These are phyloP conservation scores for Diadema setosum DNA, from an alignment of 35 echinoderm and acorn worm genomes.

Conservation along the genomic window DNA sequence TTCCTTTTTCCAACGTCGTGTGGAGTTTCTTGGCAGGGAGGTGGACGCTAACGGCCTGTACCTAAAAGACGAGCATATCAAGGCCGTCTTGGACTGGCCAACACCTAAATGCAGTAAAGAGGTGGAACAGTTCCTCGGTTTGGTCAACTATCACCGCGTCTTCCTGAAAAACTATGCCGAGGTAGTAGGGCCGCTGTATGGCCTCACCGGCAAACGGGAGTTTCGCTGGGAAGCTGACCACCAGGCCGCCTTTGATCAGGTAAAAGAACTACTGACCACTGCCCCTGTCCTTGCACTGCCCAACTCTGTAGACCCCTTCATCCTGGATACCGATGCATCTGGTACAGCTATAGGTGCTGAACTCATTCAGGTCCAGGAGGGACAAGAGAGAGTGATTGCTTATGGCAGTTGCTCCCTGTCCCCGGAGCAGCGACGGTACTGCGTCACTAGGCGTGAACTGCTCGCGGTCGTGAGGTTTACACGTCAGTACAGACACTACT, in stretches of 20 bases:
- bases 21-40: constrained; percentile 27
- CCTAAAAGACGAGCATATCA: not conserved
- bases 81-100: not conserved
- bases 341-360: not conserved
- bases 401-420: not conserved
- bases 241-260: not conserved
- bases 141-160: constrained; percentile 27
- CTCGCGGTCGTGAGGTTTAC: not conserved
- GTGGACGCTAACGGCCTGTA: not conserved
- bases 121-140: constrained; percentile 27
- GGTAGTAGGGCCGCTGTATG: not conserved
- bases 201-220: not conserved
- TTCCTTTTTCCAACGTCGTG: constrained; percentile 20
- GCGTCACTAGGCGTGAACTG: not conserved
- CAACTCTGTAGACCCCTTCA: not conserved
- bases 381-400: not conserved
- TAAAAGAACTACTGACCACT: not conserved
- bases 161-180: constrained; percentile 29
- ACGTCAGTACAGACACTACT: no score
- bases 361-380: not conserved
- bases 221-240: constrained; percentile 5
- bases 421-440: not conserved
- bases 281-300: not conserved
- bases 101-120: not conserved
- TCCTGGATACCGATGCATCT: not conserved